Percentiles rank a stretch among this genome's conserved stretches.
Evolutionary conservation across 2,888 invertebrate species (phyloP).

Genomic region (Chalcosyrphus nemorum): DNA sequence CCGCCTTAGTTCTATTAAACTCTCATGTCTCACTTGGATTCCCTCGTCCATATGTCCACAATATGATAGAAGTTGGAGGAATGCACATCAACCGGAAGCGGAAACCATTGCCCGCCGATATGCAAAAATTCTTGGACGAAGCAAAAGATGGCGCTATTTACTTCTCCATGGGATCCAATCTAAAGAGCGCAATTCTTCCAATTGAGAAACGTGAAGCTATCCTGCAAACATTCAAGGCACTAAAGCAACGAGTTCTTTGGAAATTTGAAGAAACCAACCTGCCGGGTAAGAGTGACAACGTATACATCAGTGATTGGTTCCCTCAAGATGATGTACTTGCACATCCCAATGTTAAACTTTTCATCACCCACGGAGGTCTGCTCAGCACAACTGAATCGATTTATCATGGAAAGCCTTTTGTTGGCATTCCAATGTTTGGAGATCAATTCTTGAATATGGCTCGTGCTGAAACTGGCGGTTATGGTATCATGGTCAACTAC

Average conservation of each 20-base stretch:
- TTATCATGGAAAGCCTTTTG: conserved; percentile 82
- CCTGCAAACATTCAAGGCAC: conserved; percentile 75
- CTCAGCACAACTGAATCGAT: conserved; percentile 83
- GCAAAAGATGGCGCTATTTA: conserved; percentile 82
- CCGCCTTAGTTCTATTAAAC: conserved; percentile 79
- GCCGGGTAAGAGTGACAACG: conserved; percentile 78
- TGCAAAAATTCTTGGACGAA: conserved; percentile 80
- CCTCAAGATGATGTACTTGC: conserved; percentile 82
- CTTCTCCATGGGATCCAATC: conserved; percentile 83
- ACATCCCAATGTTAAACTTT: conserved; percentile 82
- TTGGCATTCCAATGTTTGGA: conserved; percentile 83
- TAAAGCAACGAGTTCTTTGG: conserved; percentile 82
- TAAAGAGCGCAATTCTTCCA: conserved; percentile 77
- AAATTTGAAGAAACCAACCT: conserved; percentile 81
- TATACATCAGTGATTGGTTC: conserved; percentile 82
- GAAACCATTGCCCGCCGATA: conserved; percentile 78
- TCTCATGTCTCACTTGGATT: conserved; percentile 79
- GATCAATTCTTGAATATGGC: conserved; percentile 83
- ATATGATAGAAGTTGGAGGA: conserved; percentile 81
- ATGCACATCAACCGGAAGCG: conserved; percentile 79
- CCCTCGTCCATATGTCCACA: conserved; percentile 80
- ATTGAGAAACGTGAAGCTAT: conserved; percentile 76
- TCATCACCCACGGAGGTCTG: conserved; percentile 83
- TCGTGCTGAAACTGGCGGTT: conserved; percentile 81
- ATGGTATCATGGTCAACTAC: conserved; percentile 80